Base-by-base conservation (phyloP, 92 coral and sea anemone genomes). In the Palythoa heliodiscus region DNA sequence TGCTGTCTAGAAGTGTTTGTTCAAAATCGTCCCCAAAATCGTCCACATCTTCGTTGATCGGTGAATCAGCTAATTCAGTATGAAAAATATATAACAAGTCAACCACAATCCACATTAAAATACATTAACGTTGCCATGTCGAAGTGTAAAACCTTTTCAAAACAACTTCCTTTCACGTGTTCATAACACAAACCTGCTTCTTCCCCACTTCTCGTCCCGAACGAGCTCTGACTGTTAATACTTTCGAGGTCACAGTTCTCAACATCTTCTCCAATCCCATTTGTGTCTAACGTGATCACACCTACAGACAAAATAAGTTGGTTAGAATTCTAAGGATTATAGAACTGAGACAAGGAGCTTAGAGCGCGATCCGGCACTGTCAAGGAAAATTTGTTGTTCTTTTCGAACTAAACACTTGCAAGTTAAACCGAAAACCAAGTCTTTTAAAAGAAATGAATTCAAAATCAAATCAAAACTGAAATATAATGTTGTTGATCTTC, bases 1-100 rank as follows among this genome's bases (percentile, higher is more conserved):
- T 87, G 86, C 90, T 73, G n/a, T 97, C 98, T 0, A 90, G 93
- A 52, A 97, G 85, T 48, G 83, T 85, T 84, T 97, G 99, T 85
- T 97, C 99, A 23, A 95, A 94, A 19, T 92, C 98, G 86, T 93
- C 98, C 19, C 91, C 79, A 64, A 91, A 94, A 63, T 89, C 94
- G 22, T 91, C 91, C 19, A 61, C 87, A 48, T 93, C 98, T 84
- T 93, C 98, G 69, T 90, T 89, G 43, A 88, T 53, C 14, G 91
- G 97, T 77, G 88, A 90, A 76, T 83, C 87, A 19, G 61, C 76
- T 23, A 76, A 89, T 91, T 53, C 70, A 91, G 80, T 64, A 43
- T n/a, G 24, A 68, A 81, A 40, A 14, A 47, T 70, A 76, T 29
- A 52, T 38, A 43, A 25, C 12, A 10, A 22, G 2, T 17, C 29